A percentile compares a stretch with the other conserved stretches of the same genome.
Evolutionary conservation across 2,888 invertebrate species (phyloP).

Genomic region (Platycnemis pennipes): DNA sequence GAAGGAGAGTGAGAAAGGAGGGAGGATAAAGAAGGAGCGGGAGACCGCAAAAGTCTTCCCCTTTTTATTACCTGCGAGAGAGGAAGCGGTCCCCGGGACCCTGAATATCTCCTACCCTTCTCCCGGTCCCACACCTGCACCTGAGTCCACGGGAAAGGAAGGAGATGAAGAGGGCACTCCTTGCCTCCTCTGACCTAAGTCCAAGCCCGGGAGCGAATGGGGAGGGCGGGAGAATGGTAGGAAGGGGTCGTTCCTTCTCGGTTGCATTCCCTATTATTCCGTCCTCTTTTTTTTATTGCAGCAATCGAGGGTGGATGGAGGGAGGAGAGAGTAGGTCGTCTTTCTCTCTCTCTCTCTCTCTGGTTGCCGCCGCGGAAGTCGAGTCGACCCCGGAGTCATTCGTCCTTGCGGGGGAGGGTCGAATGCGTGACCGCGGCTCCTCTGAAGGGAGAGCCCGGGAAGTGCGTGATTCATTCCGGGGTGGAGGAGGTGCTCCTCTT

Average conservation of each 20-base stretch:
- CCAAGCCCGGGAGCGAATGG: neutral
- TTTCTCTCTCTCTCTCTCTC: neutral
- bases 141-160: neutral
- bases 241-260: neutral
- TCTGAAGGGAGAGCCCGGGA: neutral
- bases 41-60: neutral
- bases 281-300: slow-evolving; percentile 7
- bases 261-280: neutral
- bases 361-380: neutral
- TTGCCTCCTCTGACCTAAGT: neutral
- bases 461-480: neutral
- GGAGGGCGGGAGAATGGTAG: neutral
- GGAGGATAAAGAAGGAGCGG: neutral
- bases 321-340: neutral
- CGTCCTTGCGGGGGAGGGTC: neutral
- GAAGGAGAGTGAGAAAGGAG: neutral
- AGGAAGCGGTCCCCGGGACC: neutral
- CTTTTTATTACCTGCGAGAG: neutral
- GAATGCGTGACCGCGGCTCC: slow-evolving; percentile 2
- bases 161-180: neutral
- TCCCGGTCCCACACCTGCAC: neutral
- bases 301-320: neutral
- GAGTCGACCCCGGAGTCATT: neutral
- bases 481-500: neutral
- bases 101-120: neutral